Evolutionary conservation across 92 coral and sea anemone genomes (phyloP), one percentile per base, ranked within the genome.

Genomic region (Zoanthus sociatus): DNA sequence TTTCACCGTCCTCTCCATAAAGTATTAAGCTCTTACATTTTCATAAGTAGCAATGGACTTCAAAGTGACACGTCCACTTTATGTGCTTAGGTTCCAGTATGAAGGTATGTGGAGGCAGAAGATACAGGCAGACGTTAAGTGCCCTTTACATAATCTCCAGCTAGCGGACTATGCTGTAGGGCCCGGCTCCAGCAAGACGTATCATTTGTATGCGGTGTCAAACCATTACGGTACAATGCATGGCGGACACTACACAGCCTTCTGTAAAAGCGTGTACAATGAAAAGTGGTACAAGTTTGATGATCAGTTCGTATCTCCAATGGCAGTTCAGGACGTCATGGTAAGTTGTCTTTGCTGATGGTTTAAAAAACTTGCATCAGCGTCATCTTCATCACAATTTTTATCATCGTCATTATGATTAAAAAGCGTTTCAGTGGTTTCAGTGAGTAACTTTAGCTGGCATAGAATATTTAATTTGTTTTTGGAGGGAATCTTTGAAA

Each of bases 81-180:
- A 37, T 37, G 2, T 37, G 42, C 4, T 42, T 71, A 94, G 98
- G 78, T 94, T 94, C 79, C 98, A 96, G 83, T 95, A 93, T 71
- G 99, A 96, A 61, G 99, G 99, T 6, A 95, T 95, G 94, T 96
- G 99, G 99, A 84, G 96, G 72, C 98, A 96, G 72, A 96, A 96
- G 88, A 95, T 95, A 12, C 99, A 96, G 81, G 95, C 98, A 0
- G 75, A 87, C 17, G 98, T 96, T 37, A 78, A 87, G 58, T 96
- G 92, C 73, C 99, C 97, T n/a, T 74, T 90, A 44, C 70, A 51
- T 12, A 86, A 92, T 47, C 90, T 96, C 3, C 94, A 95, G 77
- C 90, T 96, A 88, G 75, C 96, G 2, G 81, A 48, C 15, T 88
- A 84, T 78, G 95, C 95, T n/a, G 83, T 88, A 51, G 98, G 99